phyloP scores from a whole-genome alignment of 2,888 invertebrate species.

The Ctenicera cuprea region DNA sequence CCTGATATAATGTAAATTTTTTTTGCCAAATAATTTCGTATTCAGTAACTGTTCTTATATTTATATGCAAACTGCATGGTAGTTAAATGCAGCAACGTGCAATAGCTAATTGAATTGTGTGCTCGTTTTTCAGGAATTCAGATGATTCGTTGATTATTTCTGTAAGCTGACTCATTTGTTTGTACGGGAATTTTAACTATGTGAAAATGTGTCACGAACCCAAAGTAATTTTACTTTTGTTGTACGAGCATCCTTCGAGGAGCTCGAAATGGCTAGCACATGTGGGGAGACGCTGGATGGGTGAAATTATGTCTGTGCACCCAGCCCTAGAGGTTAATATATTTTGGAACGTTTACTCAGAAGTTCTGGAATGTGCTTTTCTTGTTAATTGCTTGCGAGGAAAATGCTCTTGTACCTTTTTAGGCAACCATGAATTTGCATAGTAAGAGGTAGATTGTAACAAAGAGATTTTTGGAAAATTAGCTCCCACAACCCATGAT shows the following conservation, averaged over 20 bases:
- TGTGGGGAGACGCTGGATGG: neutral
- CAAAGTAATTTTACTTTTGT: constrained; percentile 5
- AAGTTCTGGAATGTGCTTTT: too few species aligned
- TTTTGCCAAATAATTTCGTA: too few species aligned
- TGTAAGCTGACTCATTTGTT: constrained; percentile 19
- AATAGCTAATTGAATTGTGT: constrained; percentile 8
- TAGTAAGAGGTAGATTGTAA: too few species aligned
- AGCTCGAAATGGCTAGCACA: constrained; percentile 12
- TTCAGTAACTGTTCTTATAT: neutral
- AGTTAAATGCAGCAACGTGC: neutral
- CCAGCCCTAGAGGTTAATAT: neutral
- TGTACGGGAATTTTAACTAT: constrained; percentile 22
- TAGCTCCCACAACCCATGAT: too few species aligned
- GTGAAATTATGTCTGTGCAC: constrained; percentile 2
- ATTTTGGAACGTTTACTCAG: neutral
- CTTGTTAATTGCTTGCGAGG: too few species aligned
- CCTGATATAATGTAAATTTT: too few species aligned
- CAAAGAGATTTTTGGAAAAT: too few species aligned
- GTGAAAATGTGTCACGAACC: constrained; percentile 29
- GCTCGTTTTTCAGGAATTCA: constrained; percentile 12
- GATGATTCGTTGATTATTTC: constrained; percentile 24
- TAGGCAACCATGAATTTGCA: too few species aligned
- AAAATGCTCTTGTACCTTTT: too few species aligned
- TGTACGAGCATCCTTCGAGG: neutral
- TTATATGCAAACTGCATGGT: neutral